phyloP scores from a whole-genome alignment of 2,113 vertebrate species.

The Passer domesticus region DNA sequence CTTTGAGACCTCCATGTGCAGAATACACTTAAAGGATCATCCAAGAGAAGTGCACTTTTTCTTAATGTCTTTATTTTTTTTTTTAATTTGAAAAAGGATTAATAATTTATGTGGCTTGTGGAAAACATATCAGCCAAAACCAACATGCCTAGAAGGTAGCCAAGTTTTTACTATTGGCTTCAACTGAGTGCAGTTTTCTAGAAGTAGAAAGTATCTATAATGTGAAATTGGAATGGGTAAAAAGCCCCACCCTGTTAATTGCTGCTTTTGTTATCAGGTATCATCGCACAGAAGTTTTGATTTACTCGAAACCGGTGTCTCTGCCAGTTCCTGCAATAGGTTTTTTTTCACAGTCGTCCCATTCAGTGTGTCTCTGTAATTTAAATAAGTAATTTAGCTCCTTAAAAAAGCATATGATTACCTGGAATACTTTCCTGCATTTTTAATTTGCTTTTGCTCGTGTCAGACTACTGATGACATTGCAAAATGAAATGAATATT shows the following conservation, averaged over 20 bases:
- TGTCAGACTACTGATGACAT: conserved; percentile 30
- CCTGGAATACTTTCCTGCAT: conserved; percentile 12
- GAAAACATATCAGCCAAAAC: not conserved
- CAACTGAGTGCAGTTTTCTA: not conserved
- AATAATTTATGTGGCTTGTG: not conserved
- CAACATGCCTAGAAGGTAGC: not conserved
- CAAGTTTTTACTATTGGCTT: rapidly evolving
- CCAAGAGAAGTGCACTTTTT: not conserved
- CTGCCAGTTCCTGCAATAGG: not conserved
- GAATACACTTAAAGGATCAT: not conserved
- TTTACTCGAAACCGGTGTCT: not conserved
- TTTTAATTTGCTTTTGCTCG: conserved; percentile 18
- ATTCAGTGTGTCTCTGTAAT: not conserved
- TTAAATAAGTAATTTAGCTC: not conserved
- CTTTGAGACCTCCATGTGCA: not conserved
- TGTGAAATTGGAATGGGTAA: not conserved
- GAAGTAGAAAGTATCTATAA: not conserved
- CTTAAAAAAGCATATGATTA: not conserved
- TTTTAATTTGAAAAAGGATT: not conserved
- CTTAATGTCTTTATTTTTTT: not conserved
- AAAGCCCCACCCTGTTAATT: not conserved
- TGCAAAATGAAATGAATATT: conserved; percentile 46
- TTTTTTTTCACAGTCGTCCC: not conserved
- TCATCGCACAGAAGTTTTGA: not conserved
- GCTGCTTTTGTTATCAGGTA: not conserved